A percentile compares a stretch with the other conserved stretches of the same genome.
These are phyloP conservation scores for Capromys pilorides DNA, from an alignment of 2,797 vertebrate species.

Conservation along the genomic window DNA sequence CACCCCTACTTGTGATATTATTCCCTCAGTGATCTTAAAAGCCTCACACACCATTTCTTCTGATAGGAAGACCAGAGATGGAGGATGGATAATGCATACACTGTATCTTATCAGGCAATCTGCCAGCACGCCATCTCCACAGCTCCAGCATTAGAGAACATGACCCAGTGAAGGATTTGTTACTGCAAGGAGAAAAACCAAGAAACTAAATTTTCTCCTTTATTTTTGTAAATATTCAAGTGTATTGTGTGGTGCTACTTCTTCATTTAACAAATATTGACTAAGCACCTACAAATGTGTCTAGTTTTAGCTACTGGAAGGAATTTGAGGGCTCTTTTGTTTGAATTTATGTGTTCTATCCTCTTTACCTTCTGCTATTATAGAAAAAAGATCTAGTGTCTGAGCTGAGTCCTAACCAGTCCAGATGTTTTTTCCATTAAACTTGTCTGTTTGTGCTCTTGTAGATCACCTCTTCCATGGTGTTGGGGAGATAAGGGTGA, in stretches of 20 bases:
- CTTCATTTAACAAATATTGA: constrained; percentile 41
- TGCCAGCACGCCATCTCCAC: constrained; percentile 62
- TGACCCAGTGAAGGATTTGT: neutral
- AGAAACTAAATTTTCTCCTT: neutral
- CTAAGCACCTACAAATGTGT: neutral
- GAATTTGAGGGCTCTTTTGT: neutral
- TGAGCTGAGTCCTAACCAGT: neutral
- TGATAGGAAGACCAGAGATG: constrained; percentile 64
- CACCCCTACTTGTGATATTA: neutral
- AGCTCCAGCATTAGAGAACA: neutral
- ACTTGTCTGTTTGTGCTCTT: neutral
- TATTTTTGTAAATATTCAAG: neutral
- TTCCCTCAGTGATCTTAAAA: constrained; percentile 61
- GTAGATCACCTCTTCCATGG: neutral
- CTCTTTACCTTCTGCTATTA: neutral
- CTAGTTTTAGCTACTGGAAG: neutral
- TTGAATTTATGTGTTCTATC: neutral
- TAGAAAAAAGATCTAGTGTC: neutral
- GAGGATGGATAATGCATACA: constrained; percentile 63
- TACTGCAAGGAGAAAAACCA: neutral
- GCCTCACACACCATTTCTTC: constrained; percentile 40
- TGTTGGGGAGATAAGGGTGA: neutral
- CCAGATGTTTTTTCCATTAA: neutral
- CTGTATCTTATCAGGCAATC: constrained; percentile 65
- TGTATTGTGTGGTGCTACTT: neutral